These are phyloP conservation scores for Pasiphila rectangulata DNA, from an alignment of 2,888 invertebrate species.

Conservation along the genomic window DNA sequence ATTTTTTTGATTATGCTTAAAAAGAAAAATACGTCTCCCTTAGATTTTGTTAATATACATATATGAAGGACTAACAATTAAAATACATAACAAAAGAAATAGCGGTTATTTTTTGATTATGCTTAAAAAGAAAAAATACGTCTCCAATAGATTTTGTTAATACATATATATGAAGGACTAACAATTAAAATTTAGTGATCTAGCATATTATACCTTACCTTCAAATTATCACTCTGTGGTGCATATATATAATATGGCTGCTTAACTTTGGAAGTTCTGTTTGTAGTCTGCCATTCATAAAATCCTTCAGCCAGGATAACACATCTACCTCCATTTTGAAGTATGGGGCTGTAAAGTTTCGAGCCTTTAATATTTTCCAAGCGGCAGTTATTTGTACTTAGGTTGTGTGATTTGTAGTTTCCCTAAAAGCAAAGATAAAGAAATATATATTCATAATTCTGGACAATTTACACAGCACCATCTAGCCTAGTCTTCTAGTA, in stretches of 20 bases:
- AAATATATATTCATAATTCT: not conserved
- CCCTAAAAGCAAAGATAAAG: constrained; percentile 63
- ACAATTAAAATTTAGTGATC: too few relatives aligned
- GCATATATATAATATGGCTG: constrained; percentile 88
- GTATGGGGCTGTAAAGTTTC: constrained; percentile 84
- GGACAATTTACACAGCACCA: not conserved
- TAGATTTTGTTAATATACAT: too few relatives aligned
- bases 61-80: too few relatives aligned
- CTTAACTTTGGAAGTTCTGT: constrained; percentile 78
- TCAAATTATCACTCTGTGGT: constrained; percentile 75
- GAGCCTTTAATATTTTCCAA: constrained; percentile 86
- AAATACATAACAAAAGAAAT: too few relatives aligned
- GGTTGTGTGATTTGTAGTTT: constrained; percentile 82
- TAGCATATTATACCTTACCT: constrained; percentile 44
- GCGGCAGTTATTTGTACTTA: constrained; percentile 89
- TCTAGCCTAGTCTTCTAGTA: not conserved
- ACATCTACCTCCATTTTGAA: constrained; percentile 87
- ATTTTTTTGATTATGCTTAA: too few relatives aligned
- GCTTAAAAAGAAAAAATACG: too few relatives aligned
- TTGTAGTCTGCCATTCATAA: constrained; percentile 89
- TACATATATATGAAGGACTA: too few relatives aligned
- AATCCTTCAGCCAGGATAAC: constrained; percentile 90
- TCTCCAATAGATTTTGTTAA: too few relatives aligned
- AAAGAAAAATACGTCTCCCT: too few relatives aligned
- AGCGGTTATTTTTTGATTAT: too few relatives aligned